Base-by-base conservation (phyloP, 2,113 vertebrate genomes). In the Ailurus styani region DNA sequence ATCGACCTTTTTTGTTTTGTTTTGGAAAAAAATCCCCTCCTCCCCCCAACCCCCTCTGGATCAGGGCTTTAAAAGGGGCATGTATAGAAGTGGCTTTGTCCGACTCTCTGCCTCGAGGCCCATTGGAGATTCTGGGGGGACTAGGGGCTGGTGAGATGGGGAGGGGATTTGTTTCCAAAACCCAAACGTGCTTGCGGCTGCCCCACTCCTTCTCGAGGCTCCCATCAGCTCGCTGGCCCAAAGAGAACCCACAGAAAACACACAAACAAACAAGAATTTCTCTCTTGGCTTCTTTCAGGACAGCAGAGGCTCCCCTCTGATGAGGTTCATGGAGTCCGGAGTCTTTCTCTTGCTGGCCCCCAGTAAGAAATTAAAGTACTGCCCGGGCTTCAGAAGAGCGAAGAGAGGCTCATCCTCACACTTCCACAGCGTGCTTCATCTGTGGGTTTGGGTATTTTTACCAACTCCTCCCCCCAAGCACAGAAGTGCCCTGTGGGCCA, bases 1-100 rank as follows among this genome's bases (percentile, higher is more conserved):
- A 98, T 97, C 93, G 98, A 98, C 97, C 96, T 90, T 97, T 97
- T 98, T 98, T 98, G 96, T 98, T 98, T 75, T 96, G 95, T 87
- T 97, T 98, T 97, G 95, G 98, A 66, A 97, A 97, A 93, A 95
- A 90, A 60, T 57, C 47, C 92, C 90, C 85, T 92, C 90, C 90
- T 95, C 82, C 95, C 73, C 89, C 75, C 40, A 96, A 4, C n/a
- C 93, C 95, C 97, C 94, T 97, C 95, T 89, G 97, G 97, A 97
- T 98, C 97, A 88, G 94, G 94, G 97, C 93, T 98, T 98, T 97
- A 96, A 97, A 97, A 97, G 94, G 97, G 97, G 60, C 97, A 68
- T 17, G 92, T 82, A 97, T 96, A 98, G 97, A 97, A 97, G 94
- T 96, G 94, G 97, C 98, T 98, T 98, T 98, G 97, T 98, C 94